phyloP scores from a whole-genome alignment of 2,888 invertebrate species.

The Drosophila percnosoma region DNA sequence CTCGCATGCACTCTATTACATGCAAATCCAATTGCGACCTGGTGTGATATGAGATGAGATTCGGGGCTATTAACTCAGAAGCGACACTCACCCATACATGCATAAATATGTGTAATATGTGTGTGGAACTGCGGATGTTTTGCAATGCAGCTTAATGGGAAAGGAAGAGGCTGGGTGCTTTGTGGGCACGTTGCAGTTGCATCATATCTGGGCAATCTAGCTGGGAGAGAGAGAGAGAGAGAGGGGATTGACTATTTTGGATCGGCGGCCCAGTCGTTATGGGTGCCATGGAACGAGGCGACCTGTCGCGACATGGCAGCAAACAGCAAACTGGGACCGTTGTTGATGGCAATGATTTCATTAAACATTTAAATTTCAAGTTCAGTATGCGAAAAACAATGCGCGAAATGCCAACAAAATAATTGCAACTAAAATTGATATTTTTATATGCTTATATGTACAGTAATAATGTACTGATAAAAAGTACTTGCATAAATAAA shows the following conservation, averaged over 20 bases:
- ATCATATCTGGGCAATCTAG: slow-evolving; percentile 36
- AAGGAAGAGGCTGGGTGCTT: not conserved
- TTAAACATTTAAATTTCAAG: slow-evolving; percentile 78
- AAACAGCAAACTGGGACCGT: slow-evolving; percentile 23
- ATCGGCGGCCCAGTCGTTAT: not conserved
- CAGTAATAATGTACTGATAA: not conserved
- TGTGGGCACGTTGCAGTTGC: slow-evolving; percentile 30
- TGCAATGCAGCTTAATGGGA: not conserved
- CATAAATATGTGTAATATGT: not conserved
- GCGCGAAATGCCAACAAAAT: slow-evolving; percentile 4
- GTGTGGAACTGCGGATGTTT: slow-evolving; percentile 26
- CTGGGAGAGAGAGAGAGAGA: not conserved
- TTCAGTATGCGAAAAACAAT: slow-evolving; percentile 47
- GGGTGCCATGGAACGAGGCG: slow-evolving; percentile 8
- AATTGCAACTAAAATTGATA: not conserved
- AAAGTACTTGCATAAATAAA: not conserved
- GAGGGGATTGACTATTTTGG: slow-evolving; percentile 29
- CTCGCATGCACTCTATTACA: not conserved
- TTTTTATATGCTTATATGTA: not conserved
- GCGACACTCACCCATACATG: slow-evolving; percentile 20
- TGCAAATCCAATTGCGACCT: slow-evolving; percentile 20
- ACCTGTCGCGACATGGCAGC: slow-evolving; percentile 38
- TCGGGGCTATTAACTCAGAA: slow-evolving; percentile 32
- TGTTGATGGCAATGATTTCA: slow-evolving; percentile 71
- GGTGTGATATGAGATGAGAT: slow-evolving; percentile 20